phyloP scores from a whole-genome alignment of 2,888 invertebrate species.

The Heliconius charithonia region DNA sequence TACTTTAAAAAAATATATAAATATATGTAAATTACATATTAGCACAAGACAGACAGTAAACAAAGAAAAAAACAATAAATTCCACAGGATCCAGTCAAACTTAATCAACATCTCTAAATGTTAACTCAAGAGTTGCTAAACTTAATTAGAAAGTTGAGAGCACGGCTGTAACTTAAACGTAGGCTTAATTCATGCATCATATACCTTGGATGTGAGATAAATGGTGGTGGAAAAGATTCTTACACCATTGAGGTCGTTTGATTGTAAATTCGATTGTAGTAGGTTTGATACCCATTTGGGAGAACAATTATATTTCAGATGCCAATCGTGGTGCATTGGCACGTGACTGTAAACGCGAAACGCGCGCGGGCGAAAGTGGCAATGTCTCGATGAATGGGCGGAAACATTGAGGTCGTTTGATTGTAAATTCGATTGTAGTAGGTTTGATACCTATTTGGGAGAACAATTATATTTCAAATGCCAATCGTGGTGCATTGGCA shows the following conservation, averaged over 20 bases:
- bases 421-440: no score
- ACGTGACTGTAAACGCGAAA: no score
- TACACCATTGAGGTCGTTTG: neutral
- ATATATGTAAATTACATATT: constrained; percentile 20
- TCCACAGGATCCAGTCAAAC: constrained; percentile 58
- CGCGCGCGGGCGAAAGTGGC: no score
- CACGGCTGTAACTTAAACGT: constrained; percentile 41
- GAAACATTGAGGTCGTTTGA: neutral
- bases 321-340: no score
- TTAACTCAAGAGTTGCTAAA: constrained; percentile 72
- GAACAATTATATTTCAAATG: no score
- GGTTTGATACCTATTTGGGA: no score
- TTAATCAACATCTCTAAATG: constrained; percentile 76
- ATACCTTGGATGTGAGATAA: constrained; percentile 22
- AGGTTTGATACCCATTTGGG: no score
- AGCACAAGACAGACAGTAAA: constrained; percentile 4
- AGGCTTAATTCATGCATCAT: constrained; percentile 37
- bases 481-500: no score
- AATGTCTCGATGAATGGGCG: no score
- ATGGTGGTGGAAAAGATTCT: constrained; percentile 2
- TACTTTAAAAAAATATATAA: neutral
- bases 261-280: no score
- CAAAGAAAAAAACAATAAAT: constrained; percentile 49
- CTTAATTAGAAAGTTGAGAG: constrained; percentile 78
- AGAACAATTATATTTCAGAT: no score